Evolutionary conservation across 2,113 vertebrate genomes (phyloP).

Genomic region (Hepsetus odoe): DNA sequence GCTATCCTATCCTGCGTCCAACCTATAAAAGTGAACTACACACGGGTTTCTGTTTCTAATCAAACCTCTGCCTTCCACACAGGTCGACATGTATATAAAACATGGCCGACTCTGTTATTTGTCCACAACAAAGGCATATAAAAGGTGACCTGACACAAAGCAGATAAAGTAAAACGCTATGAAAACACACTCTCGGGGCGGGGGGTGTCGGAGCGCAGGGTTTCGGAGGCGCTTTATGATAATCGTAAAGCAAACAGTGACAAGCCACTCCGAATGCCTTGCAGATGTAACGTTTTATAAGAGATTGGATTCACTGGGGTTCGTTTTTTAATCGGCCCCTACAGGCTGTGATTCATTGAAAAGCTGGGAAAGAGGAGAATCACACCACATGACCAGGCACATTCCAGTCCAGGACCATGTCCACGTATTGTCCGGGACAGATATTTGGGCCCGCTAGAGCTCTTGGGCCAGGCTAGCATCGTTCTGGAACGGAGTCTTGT

Average conservation of each 20-base stretch:
- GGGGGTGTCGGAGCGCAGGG: no score
- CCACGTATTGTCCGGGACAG: constrained; percentile 48
- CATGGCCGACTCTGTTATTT: background rate
- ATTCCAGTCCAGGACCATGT: constrained; percentile 57
- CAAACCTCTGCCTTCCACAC: background rate
- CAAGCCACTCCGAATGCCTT: constrained; percentile 27
- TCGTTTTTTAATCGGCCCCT: background rate
- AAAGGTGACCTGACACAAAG: background rate
- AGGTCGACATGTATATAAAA: background rate
- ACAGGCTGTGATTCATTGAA: constrained; percentile 22
- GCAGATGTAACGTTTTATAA: constrained; percentile 39
- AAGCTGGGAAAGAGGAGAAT: constrained; percentile 43
- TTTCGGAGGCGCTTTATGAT: constrained; percentile 40
- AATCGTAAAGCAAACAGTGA: constrained; percentile 44
- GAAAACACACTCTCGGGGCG: constrained; percentile 14
- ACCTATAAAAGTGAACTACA: background rate
- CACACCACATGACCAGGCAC: constrained; percentile 45
- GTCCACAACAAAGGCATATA: background rate
- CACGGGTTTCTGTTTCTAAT: background rate
- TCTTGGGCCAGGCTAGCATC: constrained; percentile 21
- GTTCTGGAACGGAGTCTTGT: constrained; percentile 60
- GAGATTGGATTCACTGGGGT: constrained; percentile 11
- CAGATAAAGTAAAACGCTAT: constrained; percentile 23
- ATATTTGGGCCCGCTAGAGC: background rate
- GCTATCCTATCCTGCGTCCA: background rate